These are phyloP conservation scores for Gavialis gangeticus DNA, from an alignment of 2,113 vertebrate genomes.

Conservation along the genomic window DNA sequence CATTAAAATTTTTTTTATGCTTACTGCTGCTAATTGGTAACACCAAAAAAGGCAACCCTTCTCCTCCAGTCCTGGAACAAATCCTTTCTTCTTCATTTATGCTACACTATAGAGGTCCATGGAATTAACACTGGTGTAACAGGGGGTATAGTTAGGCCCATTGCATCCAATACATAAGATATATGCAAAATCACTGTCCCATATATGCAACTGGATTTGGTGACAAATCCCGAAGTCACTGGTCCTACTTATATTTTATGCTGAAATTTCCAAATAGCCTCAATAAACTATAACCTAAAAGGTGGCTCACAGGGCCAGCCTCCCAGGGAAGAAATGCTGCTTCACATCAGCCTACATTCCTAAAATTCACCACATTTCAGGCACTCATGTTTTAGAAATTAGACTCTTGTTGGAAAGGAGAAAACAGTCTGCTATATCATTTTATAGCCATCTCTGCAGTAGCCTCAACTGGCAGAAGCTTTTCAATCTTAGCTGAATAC, in stretches of 20 bases:
- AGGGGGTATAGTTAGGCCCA: constrained; percentile 13
- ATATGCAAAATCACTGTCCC: not conserved
- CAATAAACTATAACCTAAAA: constrained; percentile 33
- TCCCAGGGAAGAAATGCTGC: constrained; percentile 44
- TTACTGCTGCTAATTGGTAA: not conserved
- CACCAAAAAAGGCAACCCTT: not conserved
- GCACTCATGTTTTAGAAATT: constrained; percentile 27
- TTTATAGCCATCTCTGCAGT: not conserved
- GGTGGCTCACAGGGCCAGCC: constrained; percentile 18
- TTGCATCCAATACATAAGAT: not conserved
- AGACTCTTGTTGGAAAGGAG: constrained; percentile 22
- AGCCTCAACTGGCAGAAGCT: not conserved
- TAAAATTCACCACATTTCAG: constrained; percentile 70
- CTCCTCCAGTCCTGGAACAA: not conserved
- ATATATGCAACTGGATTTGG: constrained; percentile 18
- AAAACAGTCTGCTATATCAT: not conserved
- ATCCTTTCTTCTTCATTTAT: fast-evolving
- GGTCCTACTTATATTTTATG: constrained; percentile 62
- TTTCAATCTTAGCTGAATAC: constrained; percentile 41
- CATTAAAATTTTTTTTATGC: not conserved
- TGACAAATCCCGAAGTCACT: not conserved
- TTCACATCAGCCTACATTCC: constrained; percentile 57
- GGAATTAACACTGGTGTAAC: not conserved
- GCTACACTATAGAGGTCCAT: not conserved
- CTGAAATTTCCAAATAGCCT: constrained; percentile 52